phyloP scores from a whole-genome alignment of 2,797 vertebrate genomes.

The Alfaro cultratus region DNA sequence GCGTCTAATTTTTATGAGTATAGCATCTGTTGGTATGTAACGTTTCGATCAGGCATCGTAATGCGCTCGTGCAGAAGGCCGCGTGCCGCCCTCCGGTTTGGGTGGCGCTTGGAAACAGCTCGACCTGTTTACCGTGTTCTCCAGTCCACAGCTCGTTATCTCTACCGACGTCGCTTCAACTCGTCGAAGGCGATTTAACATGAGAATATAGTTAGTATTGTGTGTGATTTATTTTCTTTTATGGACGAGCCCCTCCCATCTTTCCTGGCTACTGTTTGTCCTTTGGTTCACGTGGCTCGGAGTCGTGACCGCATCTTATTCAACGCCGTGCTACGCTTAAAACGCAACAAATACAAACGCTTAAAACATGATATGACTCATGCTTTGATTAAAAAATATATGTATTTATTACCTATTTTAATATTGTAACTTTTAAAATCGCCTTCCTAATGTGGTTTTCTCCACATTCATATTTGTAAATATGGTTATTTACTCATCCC shows the following conservation, averaged over 20 bases:
- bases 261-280: conserved; percentile 20
- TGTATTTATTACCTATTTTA: not conserved
- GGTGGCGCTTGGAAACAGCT: not conserved
- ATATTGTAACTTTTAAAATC: not conserved
- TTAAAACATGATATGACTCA: not conserved
- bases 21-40: not conserved
- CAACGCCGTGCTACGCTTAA: not conserved
- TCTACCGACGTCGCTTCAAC: not conserved
- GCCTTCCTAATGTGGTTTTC: not conserved
- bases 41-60: not conserved
- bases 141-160: not conserved
- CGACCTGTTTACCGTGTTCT: rapidly evolving
- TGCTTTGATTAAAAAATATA: not conserved
- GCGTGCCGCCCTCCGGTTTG: not conserved
- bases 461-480: not conserved
- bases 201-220: not conserved
- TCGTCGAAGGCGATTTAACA: not conserved
- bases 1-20: too few relatives aligned
- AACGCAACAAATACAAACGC: too few relatives aligned
- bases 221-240: not conserved
- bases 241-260: conserved; percentile 39
- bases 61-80: conserved; percentile 5
- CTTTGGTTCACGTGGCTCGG: conserved; percentile 63
- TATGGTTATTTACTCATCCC: not conserved
- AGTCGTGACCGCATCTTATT: conserved; percentile 46